Evolutionary conservation across 1,140 invertebrate genomes (phyloP).

Genomic region (Zelostemma sp.): DNA sequence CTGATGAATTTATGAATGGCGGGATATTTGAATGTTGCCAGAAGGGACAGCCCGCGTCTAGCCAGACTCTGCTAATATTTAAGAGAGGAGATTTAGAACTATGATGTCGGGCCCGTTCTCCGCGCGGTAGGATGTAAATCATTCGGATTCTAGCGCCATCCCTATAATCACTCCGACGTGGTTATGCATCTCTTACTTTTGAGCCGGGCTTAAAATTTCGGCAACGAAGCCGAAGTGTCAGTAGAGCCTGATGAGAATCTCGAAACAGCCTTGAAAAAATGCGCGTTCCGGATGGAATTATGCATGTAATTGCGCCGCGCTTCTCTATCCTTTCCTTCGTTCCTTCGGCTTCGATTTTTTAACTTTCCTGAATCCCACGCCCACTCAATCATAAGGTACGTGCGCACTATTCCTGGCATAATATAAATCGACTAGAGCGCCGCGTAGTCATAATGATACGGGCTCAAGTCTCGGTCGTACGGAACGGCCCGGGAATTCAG

Average conservation of each 20-base stretch:
- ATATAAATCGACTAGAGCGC: constrained; percentile 24
- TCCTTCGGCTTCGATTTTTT: background rate
- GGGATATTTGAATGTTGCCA: constrained; percentile 62
- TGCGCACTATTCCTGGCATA: constrained; percentile 21
- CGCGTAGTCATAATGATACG: constrained; percentile 71
- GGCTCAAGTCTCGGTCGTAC: constrained; percentile 43
- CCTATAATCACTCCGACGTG: constrained; percentile 60
- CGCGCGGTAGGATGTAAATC: constrained; percentile 58
- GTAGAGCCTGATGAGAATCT: no score
- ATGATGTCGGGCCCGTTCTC: constrained; percentile 32
- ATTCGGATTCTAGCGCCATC: constrained; percentile 60
- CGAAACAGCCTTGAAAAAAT: no score
- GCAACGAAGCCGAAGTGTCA: constrained; percentile 10
- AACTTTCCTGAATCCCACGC: constrained; percentile 37
- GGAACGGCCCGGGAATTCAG: constrained; percentile 59
- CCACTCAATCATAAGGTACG: constrained; percentile 27
- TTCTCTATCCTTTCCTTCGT: no score
- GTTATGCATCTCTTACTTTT: constrained; percentile 35
- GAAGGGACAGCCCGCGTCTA: constrained; percentile 58
- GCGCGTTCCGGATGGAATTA: no score
- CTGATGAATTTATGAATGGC: constrained; percentile 65
- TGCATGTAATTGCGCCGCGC: no score
- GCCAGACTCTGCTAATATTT: constrained; percentile 47
- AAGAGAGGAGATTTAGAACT: constrained; percentile 58
- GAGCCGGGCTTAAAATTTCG: constrained; percentile 24